These are phyloP conservation scores for Apus apus DNA, from an alignment of 2,113 vertebrate genomes.

Conservation along the genomic window DNA sequence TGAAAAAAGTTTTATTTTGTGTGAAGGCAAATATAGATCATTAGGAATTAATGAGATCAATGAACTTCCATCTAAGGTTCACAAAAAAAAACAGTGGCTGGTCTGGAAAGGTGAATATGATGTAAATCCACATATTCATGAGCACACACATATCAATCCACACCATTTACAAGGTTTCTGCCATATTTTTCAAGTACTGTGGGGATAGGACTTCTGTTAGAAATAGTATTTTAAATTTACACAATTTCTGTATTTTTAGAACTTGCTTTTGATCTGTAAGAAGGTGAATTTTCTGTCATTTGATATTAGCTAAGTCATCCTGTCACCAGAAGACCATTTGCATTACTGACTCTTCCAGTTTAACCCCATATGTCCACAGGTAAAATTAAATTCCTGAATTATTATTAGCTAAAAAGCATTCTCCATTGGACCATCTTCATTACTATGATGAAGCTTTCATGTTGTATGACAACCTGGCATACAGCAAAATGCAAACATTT, in stretches of 20 bases:
- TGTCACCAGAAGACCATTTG: background rate
- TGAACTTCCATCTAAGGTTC: background rate
- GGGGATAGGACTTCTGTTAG: accelerated
- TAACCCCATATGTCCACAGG: background rate
- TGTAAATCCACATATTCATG: background rate
- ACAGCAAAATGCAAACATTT: background rate
- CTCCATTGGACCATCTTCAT: background rate
- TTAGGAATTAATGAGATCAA: background rate
- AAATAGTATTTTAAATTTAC: background rate
- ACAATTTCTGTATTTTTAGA: background rate
- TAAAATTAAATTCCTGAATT: background rate
- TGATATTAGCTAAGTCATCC: background rate
- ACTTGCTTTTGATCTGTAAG: background rate
- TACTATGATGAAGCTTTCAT: background rate
- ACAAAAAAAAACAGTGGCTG: background rate
- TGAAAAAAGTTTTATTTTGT: background rate
- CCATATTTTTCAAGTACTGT: background rate
- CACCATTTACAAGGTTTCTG: background rate
- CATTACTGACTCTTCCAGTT: background rate
- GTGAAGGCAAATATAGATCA: background rate
- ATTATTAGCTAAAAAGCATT: background rate
- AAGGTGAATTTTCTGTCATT: background rate
- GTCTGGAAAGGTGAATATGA: background rate
- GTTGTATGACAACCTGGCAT: background rate
- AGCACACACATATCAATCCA: background rate